Evolutionary conservation across 1,140 invertebrate genomes (phyloP), one percentile per base, ranked within the genome.

Genomic region (Agraylea sexmaculata): DNA sequence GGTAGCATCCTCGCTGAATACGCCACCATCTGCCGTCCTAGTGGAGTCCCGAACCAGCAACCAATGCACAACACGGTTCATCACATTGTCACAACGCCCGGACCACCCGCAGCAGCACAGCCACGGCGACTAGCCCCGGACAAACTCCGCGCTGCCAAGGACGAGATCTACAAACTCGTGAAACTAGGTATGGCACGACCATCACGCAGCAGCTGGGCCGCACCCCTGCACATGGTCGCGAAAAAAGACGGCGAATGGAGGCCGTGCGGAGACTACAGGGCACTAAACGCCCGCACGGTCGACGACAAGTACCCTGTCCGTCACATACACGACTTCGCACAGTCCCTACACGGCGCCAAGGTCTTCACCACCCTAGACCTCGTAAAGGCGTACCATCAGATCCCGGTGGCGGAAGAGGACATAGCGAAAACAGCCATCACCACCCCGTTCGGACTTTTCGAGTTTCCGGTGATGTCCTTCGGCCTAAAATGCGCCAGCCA

Each of bases 401-500:
- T 71, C 20, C 45, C 49, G 1, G 34, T 70, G 2, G 49, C 42
- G 11, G 13, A 42, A 40, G 28, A 51, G 48, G 50, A 58, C 37
- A 45, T 48, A 12, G 33, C 49, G 0, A 69, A 69, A 47, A 64
- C 61, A 2, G 58, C 59, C 0, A 53, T 63, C 27, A 56, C 43
- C 13, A 64, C 56, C 2, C 55, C 58, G 5, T 60, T 56, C 37
- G 59, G 60, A 0, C 47, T 63, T 0, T 65, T 53, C 29, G 56
- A 62, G 40, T 64, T 57, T 44, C 10, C 43, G 1, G 30, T 43
- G 7, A 58, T 69, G 53, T 41, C 46, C 10, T 68, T 70, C 38
- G 66, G 69, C 11, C 50, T 70, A 20, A 39, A 47, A 15, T 67
- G 66, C 47, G 64, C 64, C 6, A 56, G 55, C 4, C 56, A 64